A percentile compares a stretch with the other conserved stretches of the same genome.
These are phyloP conservation scores for Neoniphon sammara DNA, from an alignment of 2,797 vertebrate genomes.

Conservation along the genomic window DNA sequence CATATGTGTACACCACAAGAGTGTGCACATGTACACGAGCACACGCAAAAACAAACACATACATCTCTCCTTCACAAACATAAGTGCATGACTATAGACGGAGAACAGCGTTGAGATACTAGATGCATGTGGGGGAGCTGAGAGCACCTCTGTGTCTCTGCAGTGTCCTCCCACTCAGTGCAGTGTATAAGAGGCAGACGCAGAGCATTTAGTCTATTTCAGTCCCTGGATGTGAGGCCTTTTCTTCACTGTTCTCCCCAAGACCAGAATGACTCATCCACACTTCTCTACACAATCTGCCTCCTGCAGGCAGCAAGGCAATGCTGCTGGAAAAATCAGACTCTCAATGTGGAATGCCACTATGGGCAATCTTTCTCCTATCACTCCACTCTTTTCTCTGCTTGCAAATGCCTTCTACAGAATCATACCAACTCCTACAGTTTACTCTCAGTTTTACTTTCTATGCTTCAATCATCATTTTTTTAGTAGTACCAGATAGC, in stretches of 20 bases:
- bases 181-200: constrained; percentile 61
- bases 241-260: constrained; percentile 68
- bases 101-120: constrained; percentile 42
- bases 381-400: not conserved
- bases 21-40: not conserved
- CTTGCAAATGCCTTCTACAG: not conserved
- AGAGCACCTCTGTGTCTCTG: constrained; percentile 65
- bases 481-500: too few relatives aligned
- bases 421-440: not conserved
- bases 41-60: not conserved
- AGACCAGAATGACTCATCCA: constrained; percentile 67
- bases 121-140: constrained; percentile 62
- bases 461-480: not conserved
- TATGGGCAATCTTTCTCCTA: not conserved
- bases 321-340: constrained; percentile 15
- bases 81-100: not conserved
- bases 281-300: constrained; percentile 53
- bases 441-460: not conserved
- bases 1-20: too few relatives aligned
- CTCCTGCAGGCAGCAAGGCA: constrained; percentile 39
- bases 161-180: constrained; percentile 72
- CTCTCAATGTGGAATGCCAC: constrained; percentile 7
- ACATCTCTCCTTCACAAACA: constrained; percentile 17
- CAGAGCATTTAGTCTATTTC: constrained; percentile 76
- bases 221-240: constrained; percentile 57